phyloP scores from a whole-genome alignment of 2,888 invertebrate genomes.

The Ochropleura plecta region DNA sequence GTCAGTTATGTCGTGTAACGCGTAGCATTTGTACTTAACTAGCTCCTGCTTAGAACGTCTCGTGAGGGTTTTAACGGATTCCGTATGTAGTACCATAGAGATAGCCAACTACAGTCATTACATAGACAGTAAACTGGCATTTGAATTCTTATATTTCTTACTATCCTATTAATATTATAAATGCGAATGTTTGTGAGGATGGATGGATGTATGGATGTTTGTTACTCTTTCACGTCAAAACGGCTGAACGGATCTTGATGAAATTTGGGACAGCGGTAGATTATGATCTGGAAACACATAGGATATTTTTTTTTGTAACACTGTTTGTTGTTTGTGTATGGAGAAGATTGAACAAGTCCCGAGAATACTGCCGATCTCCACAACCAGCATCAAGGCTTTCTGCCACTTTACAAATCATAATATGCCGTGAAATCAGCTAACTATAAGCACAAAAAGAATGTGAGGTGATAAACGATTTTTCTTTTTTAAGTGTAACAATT shows the following conservation, averaged over 20 bases:
- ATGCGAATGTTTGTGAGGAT: no score
- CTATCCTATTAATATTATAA: no score
- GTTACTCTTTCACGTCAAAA: no score
- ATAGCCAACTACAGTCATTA: neutral
- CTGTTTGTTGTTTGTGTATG: no score
- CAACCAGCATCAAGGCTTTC: neutral
- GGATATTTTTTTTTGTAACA: no score
- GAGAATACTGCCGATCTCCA: neutral
- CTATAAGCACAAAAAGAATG: slow-evolving; percentile 17
- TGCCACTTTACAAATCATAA: slow-evolving; percentile 7
- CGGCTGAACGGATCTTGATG: no score
- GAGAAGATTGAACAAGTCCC: neutral
- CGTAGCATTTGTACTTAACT: slow-evolving; percentile 47
- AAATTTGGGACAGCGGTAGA: no score
- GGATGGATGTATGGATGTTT: no score
- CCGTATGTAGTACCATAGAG: neutral
- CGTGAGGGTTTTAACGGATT: slow-evolving; percentile 27
- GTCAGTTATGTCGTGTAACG: slow-evolving; percentile 42
- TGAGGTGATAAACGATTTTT: neutral
- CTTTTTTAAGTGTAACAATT: slow-evolving; percentile 17
- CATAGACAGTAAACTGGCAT: no score
- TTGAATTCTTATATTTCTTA: no score
- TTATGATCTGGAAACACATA: no score
- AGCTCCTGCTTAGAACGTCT: slow-evolving; percentile 26
- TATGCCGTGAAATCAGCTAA: slow-evolving; percentile 42